Evolutionary conservation across 2,113 vertebrate genomes (phyloP).

Genomic region (Dinomys branickii): DNA sequence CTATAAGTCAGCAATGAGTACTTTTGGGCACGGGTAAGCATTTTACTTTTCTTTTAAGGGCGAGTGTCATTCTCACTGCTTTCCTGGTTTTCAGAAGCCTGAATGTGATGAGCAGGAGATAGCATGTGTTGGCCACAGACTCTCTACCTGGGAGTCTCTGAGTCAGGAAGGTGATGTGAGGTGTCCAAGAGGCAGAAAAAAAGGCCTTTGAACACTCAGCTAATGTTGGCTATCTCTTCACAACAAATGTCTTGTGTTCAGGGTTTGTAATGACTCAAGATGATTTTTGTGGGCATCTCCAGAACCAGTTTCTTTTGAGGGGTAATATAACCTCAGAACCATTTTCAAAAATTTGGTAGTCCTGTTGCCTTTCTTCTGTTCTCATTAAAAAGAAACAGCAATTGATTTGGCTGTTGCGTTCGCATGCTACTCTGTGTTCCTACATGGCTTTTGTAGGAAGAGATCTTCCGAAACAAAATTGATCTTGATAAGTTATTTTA

Average conservation of each 20-base stretch:
- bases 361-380: background rate
- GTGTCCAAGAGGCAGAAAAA: background rate
- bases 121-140: background rate
- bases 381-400: background rate
- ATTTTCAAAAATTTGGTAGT: background rate
- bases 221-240: background rate
- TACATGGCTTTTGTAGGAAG: background rate
- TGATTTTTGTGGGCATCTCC: background rate
- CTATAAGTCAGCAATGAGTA: background rate
- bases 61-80: background rate
- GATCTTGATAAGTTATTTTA: background rate
- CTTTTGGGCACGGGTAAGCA: background rate
- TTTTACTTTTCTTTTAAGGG: conserved; percentile 4
- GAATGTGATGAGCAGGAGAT: background rate
- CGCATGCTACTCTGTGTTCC: background rate
- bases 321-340: background rate
- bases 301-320: background rate
- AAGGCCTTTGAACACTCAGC: background rate
- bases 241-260: background rate
- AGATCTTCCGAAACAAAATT: background rate
- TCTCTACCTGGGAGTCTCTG: background rate
- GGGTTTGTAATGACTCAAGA: background rate
- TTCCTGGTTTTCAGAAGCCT: background rate
- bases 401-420: background rate
- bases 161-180: background rate